These are phyloP conservation scores for Acanthis flammea DNA, from an alignment of 2,797 vertebrate species.

Conservation along the genomic window DNA sequence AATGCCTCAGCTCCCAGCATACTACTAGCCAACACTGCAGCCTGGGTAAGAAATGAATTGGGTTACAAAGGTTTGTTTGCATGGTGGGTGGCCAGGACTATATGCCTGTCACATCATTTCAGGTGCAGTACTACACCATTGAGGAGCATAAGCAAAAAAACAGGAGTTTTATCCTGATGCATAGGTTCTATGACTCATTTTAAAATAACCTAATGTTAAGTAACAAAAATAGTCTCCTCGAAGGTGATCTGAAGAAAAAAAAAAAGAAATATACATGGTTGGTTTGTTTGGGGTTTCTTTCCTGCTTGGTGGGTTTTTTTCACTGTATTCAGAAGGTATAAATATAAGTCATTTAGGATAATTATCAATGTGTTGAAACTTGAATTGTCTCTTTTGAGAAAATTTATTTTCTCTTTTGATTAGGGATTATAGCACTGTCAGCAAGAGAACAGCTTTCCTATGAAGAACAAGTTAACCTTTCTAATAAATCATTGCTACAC, in stretches of 20 bases:
- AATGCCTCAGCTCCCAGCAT: background rate
- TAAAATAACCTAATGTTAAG: background rate
- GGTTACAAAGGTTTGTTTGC: background rate
- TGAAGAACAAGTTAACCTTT: conserved; percentile 71
- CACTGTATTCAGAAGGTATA: background rate
- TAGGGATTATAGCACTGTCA: conserved; percentile 88
- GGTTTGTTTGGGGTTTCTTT: background rate
- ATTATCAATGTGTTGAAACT: background rate
- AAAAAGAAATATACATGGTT: background rate
- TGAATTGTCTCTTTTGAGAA: background rate
- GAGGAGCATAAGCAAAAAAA: background rate
- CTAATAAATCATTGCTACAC: conserved; percentile 66
- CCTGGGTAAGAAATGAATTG: background rate
- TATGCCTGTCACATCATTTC: background rate
- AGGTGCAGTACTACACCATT: background rate
- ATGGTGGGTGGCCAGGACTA: background rate
- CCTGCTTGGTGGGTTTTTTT: background rate
- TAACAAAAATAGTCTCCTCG: background rate
- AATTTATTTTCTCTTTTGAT: background rate
- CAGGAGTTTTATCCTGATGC: background rate
- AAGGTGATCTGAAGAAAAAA: background rate
- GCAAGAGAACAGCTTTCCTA: conserved; percentile 67
- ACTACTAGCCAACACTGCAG: background rate
- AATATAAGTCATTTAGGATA: background rate
- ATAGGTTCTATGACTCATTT: background rate